Base-by-base conservation (phyloP, 2,888 invertebrate species). In the Cephus spinipes region DNA sequence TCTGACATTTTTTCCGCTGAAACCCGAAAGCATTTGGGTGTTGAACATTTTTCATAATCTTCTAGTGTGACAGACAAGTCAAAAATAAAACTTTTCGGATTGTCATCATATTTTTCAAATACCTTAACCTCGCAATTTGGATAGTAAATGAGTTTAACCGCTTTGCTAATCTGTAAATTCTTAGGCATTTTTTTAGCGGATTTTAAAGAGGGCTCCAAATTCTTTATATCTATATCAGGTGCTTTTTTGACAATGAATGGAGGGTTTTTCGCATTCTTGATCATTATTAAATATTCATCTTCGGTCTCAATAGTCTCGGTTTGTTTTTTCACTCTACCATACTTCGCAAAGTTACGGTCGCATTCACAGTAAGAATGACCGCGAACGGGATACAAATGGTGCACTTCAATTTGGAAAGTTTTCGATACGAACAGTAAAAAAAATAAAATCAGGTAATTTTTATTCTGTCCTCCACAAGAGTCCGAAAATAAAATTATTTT, bases 401-500 rank as follows among this genome's bases (percentile, higher is more conserved):
- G 36, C 40, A 82, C 78, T 75, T 78, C 55, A 4, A 78, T 69
- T 74, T 79, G 73, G 23, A 77, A 74, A 23, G 68, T 73, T 77
- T 71, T 75, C 2, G 80, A 78, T 35, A 83, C 69, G 15, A 79
- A n/a, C 35, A 79, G 80, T 31, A 81, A 34, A 75, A 81, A 82
- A 35, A 36, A 12, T n/a, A 81, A 31, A 23, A 82, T 31, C 15
- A 71, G 36, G 35, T 82, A 75, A 77, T 83, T 83, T 73, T 75
- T 80, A 73, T 82, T 83, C 80, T 82, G 79, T 9, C 79, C 77
- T 1, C 80, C 78, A 69, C 79, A 78, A 40, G 55, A 69, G 68
- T 83, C 81, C 4, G 82, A 83, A 78, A 83, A 83, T 73, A 83
- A 79, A 77, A 73, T 73, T 69, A 82, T 80, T 80, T 80, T 81